Conservation (phyloP, 2,113 vertebrate species). For the Nyctibius bracteatus region DNA sequence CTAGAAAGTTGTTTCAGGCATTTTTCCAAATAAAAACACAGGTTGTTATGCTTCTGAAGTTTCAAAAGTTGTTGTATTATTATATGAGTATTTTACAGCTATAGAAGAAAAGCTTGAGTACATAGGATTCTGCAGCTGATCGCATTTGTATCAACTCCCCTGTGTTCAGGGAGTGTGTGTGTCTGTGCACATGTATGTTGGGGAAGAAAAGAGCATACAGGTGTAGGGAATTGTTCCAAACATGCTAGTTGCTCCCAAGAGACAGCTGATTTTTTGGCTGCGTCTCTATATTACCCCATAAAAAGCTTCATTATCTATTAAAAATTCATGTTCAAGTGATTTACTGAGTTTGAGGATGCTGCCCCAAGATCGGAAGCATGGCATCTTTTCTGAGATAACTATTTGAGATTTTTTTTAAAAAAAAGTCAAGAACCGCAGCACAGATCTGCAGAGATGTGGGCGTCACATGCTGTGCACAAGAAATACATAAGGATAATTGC, state of each 20-base stretch:
- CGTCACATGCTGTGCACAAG: accelerated
- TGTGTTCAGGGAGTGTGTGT: background rate
- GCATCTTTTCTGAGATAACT: background rate
- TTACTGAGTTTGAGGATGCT: background rate
- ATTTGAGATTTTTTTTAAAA: background rate
- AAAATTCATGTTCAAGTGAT: background rate
- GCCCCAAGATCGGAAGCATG: accelerated
- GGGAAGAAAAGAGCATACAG: background rate
- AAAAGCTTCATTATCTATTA: background rate
- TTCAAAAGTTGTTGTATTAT: background rate
- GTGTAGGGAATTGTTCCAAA: background rate
- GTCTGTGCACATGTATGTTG: background rate
- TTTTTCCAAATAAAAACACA: background rate
- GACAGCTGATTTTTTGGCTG: background rate
- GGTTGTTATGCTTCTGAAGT: background rate
- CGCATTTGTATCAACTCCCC: background rate
- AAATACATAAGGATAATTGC: background rate
- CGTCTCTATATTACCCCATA: background rate
- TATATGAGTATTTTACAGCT: background rate
- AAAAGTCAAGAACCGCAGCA: background rate
- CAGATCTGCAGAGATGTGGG: background rate
- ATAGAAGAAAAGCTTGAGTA: background rate
- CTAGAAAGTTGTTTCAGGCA: background rate
- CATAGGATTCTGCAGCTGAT: background rate
- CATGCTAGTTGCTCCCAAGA: background rate